Percentiles rank a stretch among this genome's conserved stretches.
phyloP scores from a whole-genome alignment of 2,888 invertebrate species.

The Synergus gifuensis region DNA sequence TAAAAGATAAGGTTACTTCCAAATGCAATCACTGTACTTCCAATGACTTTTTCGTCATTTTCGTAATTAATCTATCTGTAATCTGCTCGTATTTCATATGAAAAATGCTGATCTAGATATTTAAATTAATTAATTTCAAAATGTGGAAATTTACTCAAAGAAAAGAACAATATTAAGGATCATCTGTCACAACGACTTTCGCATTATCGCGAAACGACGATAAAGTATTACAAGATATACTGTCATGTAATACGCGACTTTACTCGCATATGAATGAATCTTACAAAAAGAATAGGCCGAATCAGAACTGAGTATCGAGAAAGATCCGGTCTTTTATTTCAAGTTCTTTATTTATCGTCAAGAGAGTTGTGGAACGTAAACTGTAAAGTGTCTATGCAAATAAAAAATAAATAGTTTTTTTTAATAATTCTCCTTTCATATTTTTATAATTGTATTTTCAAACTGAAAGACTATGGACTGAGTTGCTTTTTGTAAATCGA shows the following conservation, averaged over 20 bases:
- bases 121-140: neutral
- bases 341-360: neutral
- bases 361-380: neutral
- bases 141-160: neutral
- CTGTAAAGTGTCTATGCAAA: neutral
- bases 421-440: constrained; percentile 1
- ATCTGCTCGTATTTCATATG: neutral
- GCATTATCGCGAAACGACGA: constrained; percentile 45
- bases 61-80: neutral
- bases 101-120: constrained; percentile 14
- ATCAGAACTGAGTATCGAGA: constrained; percentile 21
- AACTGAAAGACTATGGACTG: constrained; percentile 27
- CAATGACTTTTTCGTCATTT: neutral
- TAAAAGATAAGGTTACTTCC: neutral
- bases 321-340: constrained; percentile 2
- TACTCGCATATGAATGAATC: constrained; percentile 44
- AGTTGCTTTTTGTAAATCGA: constrained; percentile 3
- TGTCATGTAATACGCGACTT: constrained; percentile 48
- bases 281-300: constrained; percentile 18
- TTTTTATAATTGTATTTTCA: constrained; percentile 22
- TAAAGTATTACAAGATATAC: constrained; percentile 36
- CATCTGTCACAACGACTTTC: constrained; percentile 52
- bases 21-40: neutral
- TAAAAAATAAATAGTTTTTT: neutral
- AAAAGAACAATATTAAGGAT: constrained; percentile 52